phyloP scores from a whole-genome alignment of 2,113 vertebrate species.

The Upupa epops region DNA sequence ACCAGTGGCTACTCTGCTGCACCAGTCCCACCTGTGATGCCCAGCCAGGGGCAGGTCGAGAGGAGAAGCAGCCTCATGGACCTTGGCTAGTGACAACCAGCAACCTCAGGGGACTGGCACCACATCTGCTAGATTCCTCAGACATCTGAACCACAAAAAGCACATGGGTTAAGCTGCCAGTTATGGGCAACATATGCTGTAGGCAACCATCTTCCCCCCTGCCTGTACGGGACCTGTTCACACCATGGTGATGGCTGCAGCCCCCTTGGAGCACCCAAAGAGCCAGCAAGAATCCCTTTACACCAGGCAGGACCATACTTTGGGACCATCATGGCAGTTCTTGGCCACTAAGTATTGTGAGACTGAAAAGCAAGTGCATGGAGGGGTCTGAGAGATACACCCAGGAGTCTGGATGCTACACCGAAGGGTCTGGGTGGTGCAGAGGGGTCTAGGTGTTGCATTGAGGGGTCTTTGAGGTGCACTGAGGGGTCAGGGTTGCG shows the following conservation, averaged over 20 bases:
- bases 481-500: neutral
- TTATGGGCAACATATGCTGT: accelerated
- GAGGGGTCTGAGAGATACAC: neutral
- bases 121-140: accelerated
- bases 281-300: neutral
- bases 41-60: neutral
- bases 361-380: neutral
- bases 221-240: neutral
- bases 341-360: neutral
- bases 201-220: neutral
- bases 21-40: neutral
- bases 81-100: neutral
- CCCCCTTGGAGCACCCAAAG: neutral
- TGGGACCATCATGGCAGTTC: neutral
- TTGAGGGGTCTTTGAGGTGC: too few species aligned
- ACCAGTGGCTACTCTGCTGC: accelerated
- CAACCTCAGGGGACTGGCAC: neutral
- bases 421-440: too few species aligned
- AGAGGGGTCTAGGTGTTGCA: too few species aligned
- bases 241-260: neutral
- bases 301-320: neutral
- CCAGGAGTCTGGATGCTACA: neutral
- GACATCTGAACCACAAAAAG: neutral
- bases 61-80: neutral
- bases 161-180: accelerated